Evolutionary conservation across 2,888 invertebrate species (phyloP).

Genomic region (Acleris holmiana): DNA sequence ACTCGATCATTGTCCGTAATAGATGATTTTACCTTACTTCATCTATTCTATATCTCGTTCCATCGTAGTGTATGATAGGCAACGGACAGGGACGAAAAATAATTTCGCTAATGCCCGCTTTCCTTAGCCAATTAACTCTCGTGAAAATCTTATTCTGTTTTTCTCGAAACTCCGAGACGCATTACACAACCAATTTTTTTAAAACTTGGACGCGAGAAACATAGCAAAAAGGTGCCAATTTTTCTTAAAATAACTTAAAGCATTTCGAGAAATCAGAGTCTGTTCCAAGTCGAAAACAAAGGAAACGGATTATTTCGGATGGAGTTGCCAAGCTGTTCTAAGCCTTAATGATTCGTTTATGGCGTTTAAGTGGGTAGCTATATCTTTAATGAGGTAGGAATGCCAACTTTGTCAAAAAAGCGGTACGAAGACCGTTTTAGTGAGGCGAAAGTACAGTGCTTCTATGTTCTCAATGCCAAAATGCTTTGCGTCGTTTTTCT

Average conservation of each 20-base stretch:
- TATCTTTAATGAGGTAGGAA: neutral
- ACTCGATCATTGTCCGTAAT: too few species aligned
- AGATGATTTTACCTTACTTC: too few species aligned
- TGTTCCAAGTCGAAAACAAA: slow-evolving; percentile 26
- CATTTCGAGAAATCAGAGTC: slow-evolving; percentile 17
- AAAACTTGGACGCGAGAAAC: slow-evolving; percentile 14
- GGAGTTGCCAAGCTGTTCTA: slow-evolving; percentile 23
- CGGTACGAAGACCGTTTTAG: too few species aligned
- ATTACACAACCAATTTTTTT: slow-evolving; percentile 13
- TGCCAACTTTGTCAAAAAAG: too few species aligned
- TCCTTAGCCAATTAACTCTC: too few species aligned
- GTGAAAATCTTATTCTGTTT: neutral
- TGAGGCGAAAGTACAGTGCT: too few species aligned
- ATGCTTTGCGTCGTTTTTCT: too few species aligned
- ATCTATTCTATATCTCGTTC: too few species aligned
- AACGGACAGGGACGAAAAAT: too few species aligned
- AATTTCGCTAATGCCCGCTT: too few species aligned
- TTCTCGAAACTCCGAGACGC: slow-evolving; percentile 5
- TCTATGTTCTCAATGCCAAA: too few species aligned
- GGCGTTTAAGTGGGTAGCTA: neutral
- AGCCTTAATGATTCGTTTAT: slow-evolving; percentile 20
- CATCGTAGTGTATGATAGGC: too few species aligned
- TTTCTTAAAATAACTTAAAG: slow-evolving; percentile 7
- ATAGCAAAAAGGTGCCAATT: slow-evolving; percentile 30
- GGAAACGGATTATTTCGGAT: slow-evolving; percentile 13